Percentiles rank a stretch among this genome's conserved stretches.
Conservation (phyloP, 2,888 invertebrate genomes). For the Eilema caniola region DNA sequence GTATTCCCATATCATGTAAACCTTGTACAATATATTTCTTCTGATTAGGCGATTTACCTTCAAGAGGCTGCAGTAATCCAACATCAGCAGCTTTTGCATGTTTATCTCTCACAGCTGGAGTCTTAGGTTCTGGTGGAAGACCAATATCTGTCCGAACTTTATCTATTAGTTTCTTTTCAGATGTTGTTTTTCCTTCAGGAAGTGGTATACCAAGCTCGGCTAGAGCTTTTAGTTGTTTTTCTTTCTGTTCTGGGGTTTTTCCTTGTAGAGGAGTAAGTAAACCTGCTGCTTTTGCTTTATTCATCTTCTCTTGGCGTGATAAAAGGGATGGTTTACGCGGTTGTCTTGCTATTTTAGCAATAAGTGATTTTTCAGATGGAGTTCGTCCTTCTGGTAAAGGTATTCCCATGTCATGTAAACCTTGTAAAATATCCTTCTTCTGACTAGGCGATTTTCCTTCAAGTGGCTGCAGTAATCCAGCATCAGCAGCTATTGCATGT, state of each 20-base stretch:
- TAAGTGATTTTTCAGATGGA: conserved; percentile 7
- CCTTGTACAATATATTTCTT: background rate
- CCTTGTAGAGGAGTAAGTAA: background rate
- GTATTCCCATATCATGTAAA: background rate
- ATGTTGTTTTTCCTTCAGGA: conserved; percentile 15
- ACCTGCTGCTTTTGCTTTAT: conserved; percentile 9
- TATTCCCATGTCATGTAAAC: conserved; percentile 4
- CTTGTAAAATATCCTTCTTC: conserved; percentile 3
- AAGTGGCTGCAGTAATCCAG: conserved; percentile 10
- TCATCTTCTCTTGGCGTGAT: background rate
- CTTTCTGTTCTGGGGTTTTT: background rate
- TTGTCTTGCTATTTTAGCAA: background rate
- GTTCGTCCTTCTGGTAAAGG: conserved; percentile 13
- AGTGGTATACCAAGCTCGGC: conserved; percentile 10
- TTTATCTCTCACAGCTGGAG: conserved; percentile 2
- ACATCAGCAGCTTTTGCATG: background rate
- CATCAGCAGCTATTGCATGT: conserved; percentile 21
- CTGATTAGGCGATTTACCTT: background rate
- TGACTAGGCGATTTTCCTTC: conserved; percentile 3
- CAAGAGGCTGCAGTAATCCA: background rate
- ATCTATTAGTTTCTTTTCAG: conserved; percentile 3
- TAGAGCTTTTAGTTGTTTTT: background rate
- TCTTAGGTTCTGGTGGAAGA: conserved; percentile 1
- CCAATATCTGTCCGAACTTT: conserved; percentile 11
- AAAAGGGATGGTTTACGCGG: background rate